Percentiles rank a stretch among this genome's conserved stretches.
These are phyloP conservation scores for Chaenocephalus aceratus DNA, from an alignment of 2,113 vertebrate genomes.

Conservation along the genomic window DNA sequence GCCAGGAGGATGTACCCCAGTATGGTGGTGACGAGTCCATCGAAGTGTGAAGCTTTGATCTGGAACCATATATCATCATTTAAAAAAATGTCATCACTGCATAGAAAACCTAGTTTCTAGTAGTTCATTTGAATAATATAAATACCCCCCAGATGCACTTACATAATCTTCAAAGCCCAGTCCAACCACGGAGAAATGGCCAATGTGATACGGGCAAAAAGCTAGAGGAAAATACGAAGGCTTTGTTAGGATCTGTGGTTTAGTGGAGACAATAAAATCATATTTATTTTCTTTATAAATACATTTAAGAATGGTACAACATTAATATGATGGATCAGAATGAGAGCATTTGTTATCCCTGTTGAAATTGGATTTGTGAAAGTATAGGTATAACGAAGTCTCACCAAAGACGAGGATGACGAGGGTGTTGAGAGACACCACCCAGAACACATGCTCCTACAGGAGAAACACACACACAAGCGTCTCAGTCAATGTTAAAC, in stretches of 20 bases:
- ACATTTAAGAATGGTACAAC: no score
- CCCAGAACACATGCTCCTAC: conserved; percentile 98
- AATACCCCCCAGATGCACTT: conserved; percentile 77
- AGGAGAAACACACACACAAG: conserved; percentile 22
- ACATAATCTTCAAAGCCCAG: conserved; percentile 96
- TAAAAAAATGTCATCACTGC: not conserved
- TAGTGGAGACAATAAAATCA: not conserved
- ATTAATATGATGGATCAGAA: no score
- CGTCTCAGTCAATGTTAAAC: not conserved
- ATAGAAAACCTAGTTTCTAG: not conserved
- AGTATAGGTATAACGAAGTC: no score
- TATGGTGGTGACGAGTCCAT: conserved; percentile 95
- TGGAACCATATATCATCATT: conserved; percentile 65
- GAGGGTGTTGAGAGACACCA: conserved; percentile 96
- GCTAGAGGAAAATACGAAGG: conserved; percentile 77
- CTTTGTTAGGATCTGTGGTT: not conserved
- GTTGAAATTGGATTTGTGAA: no score
- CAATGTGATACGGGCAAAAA: conserved; percentile 97
- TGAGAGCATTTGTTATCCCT: no score
- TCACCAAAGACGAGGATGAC: conserved; percentile 98
- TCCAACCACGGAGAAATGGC: conserved; percentile 96
- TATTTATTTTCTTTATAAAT: no score
- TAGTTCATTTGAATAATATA: not conserved
- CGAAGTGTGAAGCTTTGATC: conserved; percentile 96
- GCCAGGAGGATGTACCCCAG: conserved; percentile 95